phyloP scores from a whole-genome alignment of 2,113 vertebrate species.

The Gila orcuttii region DNA sequence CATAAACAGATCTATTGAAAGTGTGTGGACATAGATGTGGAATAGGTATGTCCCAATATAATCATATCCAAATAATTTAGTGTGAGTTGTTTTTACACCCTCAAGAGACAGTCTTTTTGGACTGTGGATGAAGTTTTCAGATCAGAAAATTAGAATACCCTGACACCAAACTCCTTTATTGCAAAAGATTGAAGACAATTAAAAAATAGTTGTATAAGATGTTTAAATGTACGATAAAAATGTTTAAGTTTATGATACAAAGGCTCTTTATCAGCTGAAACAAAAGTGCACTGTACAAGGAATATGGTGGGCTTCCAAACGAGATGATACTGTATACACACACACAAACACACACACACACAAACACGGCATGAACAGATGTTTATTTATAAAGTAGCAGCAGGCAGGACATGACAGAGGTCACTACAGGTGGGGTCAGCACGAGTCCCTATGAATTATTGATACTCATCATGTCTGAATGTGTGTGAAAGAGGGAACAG shows the following conservation, averaged over 20 bases:
- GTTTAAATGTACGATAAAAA: not conserved
- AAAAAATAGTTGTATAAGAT: too few relatives aligned
- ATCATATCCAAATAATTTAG: not conserved
- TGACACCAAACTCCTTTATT: not conserved
- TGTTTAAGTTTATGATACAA: too few relatives aligned
- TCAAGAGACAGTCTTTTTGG: not conserved
- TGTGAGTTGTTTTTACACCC: not conserved
- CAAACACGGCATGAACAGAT: slow-evolving; percentile 35
- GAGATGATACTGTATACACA: not conserved
- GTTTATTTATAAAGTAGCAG: slow-evolving; percentile 55
- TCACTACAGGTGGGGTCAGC: slow-evolving; percentile 39
- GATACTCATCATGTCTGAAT: slow-evolving; percentile 33
- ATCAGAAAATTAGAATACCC: not conserved
- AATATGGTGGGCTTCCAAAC: slow-evolving; percentile 10
- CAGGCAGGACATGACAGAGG: slow-evolving; percentile 48
- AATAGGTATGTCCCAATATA: not conserved
- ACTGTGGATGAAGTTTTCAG: not conserved
- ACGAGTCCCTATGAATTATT: slow-evolving; percentile 34
- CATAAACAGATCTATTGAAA: not conserved
- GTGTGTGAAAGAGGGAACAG: slow-evolving; percentile 14
- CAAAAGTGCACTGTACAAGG: not conserved
- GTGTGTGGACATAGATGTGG: not conserved
- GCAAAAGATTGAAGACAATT: not conserved
- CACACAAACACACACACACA: not conserved
- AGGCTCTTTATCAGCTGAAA: not conserved